These are phyloP conservation scores for Epizoanthus scotinus DNA, from an alignment of 92 coral and sea anemone species.

Conservation along the genomic window DNA sequence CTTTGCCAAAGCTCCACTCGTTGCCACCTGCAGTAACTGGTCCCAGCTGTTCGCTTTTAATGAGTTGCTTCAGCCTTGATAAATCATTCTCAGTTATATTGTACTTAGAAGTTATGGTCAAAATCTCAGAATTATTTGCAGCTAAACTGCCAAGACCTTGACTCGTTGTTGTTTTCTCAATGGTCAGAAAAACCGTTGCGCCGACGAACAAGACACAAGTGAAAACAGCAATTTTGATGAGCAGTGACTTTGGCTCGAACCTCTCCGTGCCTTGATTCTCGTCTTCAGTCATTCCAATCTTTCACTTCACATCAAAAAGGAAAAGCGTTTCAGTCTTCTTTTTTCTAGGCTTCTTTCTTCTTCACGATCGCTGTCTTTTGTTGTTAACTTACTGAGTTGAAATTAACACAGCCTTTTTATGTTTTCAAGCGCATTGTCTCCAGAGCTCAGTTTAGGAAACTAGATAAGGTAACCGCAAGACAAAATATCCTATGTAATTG, in stretches of 20 bases:
- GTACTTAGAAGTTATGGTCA: constrained; percentile 56
- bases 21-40: constrained; percentile 39
- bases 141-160: constrained; percentile 5
- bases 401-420: too few relatives aligned
- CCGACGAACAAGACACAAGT: constrained; percentile 74
- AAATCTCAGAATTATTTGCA: constrained; percentile 30
- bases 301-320: too few relatives aligned
- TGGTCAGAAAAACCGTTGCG: constrained; percentile 76
- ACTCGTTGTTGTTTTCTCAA: constrained; percentile 53
- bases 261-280: constrained; percentile 24
- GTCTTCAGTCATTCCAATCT: constrained; percentile 28
- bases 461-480: too few relatives aligned
- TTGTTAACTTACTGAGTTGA: too few relatives aligned
- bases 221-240: constrained; percentile 56
- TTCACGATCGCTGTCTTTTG: too few relatives aligned
- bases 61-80: constrained; percentile 15
- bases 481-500: too few relatives aligned
- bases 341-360: too few relatives aligned
- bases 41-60: background rate
- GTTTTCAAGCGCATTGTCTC: too few relatives aligned
- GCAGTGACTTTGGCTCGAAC: constrained; percentile 78
- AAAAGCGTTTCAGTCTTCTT: too few relatives aligned
- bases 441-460: too few relatives aligned
- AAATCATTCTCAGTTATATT: constrained; percentile 60
- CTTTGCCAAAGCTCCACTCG: constrained; percentile 82